Evolutionary conservation across 2,797 vertebrate species (phyloP), one percentile per base, ranked within the genome.

Genomic region (Hipposideros larvatus): DNA sequence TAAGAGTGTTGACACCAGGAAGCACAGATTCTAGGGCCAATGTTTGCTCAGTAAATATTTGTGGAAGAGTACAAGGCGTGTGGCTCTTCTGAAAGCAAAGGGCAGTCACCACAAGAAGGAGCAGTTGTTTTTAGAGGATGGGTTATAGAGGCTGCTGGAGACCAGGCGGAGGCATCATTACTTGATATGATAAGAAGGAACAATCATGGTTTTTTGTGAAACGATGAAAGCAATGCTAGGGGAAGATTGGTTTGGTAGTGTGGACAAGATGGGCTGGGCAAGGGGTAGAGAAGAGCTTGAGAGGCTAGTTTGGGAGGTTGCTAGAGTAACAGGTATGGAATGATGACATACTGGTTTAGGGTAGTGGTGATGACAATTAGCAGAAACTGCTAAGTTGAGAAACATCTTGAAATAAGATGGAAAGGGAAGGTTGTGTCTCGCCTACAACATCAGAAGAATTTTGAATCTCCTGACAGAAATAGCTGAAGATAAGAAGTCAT

Each of bases 11-110:
- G 34, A 31, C 80, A 26, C 16, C 48, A 80, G 90, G 37, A 92
- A 48, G 51, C 51, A 4, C 11, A 24, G 46, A 46, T 87, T 75
- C 63, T 59, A 57, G 74, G 78, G 53, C 66, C 48, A 73, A 4
- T 79, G 65, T 97, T 88, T 95, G 85, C 61, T 95, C 37, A 22
- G 59, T 75, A 90, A 95, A 84, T 82, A 65, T 85, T 95, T 92
- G 80, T 78, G 4, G 21, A 90, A 61, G 84, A 57, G 55, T 19
- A 11, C 11, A 7, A 91, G 65, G 46, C 70, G 92, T 59, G 80
- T 65, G 84, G 65, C 79, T 88, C 21, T 0, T 61, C 28, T 10
- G 46, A 51, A 89, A 86, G 55, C 26, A 11, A 51, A 57, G 71
- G 53, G 22, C 0, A 0, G 46, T 13, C 21, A 16, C 37, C 7